A percentile compares a stretch with the other conserved stretches of the same genome.
Conservation (phyloP, 2,113 vertebrate species). For the Zingel zingel region DNA sequence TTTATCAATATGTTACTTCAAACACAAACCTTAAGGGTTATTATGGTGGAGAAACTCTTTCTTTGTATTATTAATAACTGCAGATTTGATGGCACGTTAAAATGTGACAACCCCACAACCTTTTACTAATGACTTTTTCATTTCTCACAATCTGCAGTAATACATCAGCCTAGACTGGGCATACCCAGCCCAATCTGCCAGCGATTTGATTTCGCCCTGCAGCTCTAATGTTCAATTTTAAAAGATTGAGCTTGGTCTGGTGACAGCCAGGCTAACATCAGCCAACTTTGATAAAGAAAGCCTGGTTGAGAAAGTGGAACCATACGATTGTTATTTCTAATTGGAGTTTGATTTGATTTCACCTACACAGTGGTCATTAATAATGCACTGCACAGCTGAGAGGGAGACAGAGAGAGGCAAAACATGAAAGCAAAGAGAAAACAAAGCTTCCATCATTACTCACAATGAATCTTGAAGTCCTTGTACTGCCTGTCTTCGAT, state of each 20-base stretch:
- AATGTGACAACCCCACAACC: neutral
- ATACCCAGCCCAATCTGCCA: no score
- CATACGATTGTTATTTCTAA: neutral
- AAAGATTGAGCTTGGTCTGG: no score
- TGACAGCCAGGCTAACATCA: neutral
- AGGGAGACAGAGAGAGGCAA: neutral
- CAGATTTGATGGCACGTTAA: neutral
- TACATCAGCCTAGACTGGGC: neutral
- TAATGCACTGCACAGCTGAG: slow-evolving; percentile 20
- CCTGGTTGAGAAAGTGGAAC: neutral
- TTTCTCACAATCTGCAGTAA: slow-evolving; percentile 2
- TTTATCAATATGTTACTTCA: neutral
- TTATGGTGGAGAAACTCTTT: neutral
- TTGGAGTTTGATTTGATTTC: slow-evolving; percentile 15
- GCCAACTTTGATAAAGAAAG: neutral
- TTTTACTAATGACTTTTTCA: slow-evolving; percentile 6
- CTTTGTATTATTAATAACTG: neutral
- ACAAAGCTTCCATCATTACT: slow-evolving; percentile 68
- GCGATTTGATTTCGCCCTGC: no score
- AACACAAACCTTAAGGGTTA: neutral
- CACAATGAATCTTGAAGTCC: slow-evolving; percentile 99
- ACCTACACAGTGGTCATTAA: slow-evolving; percentile 8
- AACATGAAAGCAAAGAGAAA: neutral
- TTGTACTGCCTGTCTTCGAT: slow-evolving; percentile 99
- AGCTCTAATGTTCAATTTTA: no score